phyloP scores from a whole-genome alignment of 1,140 invertebrate genomes.

The Temnothorax curvispinosus region DNA sequence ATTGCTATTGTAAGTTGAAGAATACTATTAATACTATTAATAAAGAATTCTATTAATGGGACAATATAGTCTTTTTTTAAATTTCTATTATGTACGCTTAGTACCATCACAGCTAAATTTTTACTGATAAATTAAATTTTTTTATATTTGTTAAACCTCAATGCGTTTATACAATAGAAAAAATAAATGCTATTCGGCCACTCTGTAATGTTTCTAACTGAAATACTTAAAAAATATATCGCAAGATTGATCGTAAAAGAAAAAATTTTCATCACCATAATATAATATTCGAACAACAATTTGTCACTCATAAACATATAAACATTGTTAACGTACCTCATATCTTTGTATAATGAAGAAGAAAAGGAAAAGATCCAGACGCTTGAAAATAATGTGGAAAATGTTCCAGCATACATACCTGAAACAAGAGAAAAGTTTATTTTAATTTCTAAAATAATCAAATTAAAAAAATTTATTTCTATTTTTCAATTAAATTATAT shows the following conservation, averaged over 20 bases:
- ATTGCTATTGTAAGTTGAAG: not conserved
- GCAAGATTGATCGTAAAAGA: not conserved
- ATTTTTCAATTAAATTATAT: not conserved
- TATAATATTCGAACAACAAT: slow-evolving; percentile 15
- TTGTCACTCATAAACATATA: not conserved
- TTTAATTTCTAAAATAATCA: slow-evolving; percentile 17
- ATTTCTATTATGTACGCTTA: not conserved
- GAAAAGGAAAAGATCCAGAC: not conserved
- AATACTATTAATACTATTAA: not conserved
- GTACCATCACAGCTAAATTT: not conserved
- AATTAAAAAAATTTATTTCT: not conserved
- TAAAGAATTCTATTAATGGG: not conserved
- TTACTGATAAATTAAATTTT: not conserved
- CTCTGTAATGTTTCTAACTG: not conserved
- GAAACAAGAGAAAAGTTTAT: not conserved
- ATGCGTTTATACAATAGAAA: not conserved
- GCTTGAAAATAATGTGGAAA: not conserved
- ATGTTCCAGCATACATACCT: slow-evolving; percentile 13
- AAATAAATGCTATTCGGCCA: not conserved
- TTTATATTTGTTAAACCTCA: not conserved
- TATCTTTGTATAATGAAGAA: not conserved
- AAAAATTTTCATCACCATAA: not conserved
- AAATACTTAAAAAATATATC: not conserved
- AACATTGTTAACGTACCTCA: slow-evolving; percentile 21
- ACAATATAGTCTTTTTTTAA: not conserved